Conservation (phyloP, 2,797 vertebrate species). For the Trematocara caparti region DNA sequence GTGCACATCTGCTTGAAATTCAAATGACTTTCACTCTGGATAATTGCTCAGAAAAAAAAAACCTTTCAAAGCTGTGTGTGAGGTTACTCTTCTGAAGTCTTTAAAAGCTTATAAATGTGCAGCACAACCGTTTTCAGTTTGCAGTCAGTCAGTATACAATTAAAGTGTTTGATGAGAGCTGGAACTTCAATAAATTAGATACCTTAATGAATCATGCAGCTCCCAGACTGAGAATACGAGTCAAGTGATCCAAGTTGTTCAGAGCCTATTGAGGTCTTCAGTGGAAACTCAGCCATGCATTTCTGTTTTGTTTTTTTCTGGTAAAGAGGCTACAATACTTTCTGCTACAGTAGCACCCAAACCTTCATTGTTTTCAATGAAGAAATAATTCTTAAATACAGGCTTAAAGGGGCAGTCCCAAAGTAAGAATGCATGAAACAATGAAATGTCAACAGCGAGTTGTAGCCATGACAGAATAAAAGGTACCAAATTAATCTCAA, state of each 20-base stretch:
- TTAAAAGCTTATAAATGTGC: constrained; percentile 10
- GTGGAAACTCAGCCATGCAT: not conserved
- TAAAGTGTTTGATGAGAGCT: constrained; percentile 17
- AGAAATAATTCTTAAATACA: not conserved
- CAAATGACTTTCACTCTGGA: constrained; percentile 22
- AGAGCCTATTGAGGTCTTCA: not conserved
- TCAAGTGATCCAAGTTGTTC: constrained; percentile 5
- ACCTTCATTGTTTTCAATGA: not conserved
- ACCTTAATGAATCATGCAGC: constrained; percentile 40
- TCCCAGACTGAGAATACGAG: constrained; percentile 12
- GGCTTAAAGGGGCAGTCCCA: not conserved
- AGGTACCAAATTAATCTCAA: not conserved
- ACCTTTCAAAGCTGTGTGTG: not conserved
- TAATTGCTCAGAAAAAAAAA: constrained; percentile 1
- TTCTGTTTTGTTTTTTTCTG: not conserved
- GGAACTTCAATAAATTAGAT: constrained; percentile 5
- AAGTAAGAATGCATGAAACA: not conserved
- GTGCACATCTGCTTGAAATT: constrained; percentile 42
- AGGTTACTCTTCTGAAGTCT: constrained; percentile 28
- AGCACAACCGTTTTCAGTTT: constrained; percentile 4
- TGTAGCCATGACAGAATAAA: not conserved
- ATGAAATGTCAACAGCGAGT: not conserved
- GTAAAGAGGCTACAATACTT: not conserved
- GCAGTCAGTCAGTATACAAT: constrained; percentile 9
- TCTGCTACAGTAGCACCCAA: not conserved